These are phyloP conservation scores for Ursus arctos DNA, from an alignment of 2,113 vertebrate species.

Conservation along the genomic window DNA sequence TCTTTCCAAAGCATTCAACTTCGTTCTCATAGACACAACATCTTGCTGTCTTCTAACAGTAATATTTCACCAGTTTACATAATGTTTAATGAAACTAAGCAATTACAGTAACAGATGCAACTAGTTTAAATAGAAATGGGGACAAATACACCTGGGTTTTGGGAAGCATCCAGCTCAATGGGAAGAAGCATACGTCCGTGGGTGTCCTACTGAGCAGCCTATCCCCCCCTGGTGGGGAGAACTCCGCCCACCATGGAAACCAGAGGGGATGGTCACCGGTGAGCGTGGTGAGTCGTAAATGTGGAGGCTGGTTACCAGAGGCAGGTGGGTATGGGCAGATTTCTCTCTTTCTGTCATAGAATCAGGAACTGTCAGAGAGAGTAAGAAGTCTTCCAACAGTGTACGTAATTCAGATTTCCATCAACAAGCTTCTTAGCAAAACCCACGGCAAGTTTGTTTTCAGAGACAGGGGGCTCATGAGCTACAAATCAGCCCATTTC, in stretches of 20 bases:
- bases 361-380: not conserved
- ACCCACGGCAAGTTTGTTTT: not conserved
- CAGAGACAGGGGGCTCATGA: rapidly evolving
- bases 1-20: conserved; percentile 78
- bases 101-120: conserved; percentile 82
- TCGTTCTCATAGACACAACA: conserved; percentile 82
- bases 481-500: not conserved
- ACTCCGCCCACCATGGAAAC: not conserved
- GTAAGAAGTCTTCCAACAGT: not conserved
- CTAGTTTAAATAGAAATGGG: conserved; percentile 52
- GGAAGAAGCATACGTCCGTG: not conserved
- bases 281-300: rapidly evolving
- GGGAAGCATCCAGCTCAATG: conserved; percentile 1
- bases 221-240: no score
- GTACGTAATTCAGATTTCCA: not conserved
- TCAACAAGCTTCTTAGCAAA: not conserved
- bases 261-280: not conserved
- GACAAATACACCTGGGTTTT: conserved; percentile 75
- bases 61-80: conserved; percentile 83
- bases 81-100: conserved; percentile 81
- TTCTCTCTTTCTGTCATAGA: not conserved
- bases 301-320: not conserved
- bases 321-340: not conserved
- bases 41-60: conserved; percentile 76
- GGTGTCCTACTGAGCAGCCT: not conserved